Percentiles rank a stretch among this genome's conserved stretches.
phyloP scores from a whole-genome alignment of 2,797 vertebrate genomes.

The Cynodonichthys magdalenae region DNA sequence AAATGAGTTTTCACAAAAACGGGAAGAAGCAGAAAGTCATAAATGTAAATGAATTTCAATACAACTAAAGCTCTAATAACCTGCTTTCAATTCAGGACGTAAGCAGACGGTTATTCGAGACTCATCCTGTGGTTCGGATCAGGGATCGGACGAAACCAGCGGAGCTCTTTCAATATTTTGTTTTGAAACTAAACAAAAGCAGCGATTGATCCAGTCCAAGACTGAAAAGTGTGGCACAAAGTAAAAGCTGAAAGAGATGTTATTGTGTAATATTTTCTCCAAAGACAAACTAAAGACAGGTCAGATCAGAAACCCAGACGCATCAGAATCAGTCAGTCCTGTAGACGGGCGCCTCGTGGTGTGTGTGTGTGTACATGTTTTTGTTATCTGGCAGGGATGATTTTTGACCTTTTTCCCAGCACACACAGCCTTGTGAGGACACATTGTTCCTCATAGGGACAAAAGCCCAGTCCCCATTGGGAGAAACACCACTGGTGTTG shows the following conservation, averaged over 20 bases:
- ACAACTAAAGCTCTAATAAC: slow-evolving; percentile 26
- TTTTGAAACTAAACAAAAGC: slow-evolving; percentile 54
- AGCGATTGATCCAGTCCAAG: slow-evolving; percentile 47
- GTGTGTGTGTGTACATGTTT: no score
- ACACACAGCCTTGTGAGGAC: no score
- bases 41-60: slow-evolving; percentile 45
- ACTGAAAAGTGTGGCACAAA: slow-evolving; percentile 38
- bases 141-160: slow-evolving; percentile 21
- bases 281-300: slow-evolving; percentile 18
- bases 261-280: slow-evolving; percentile 48
- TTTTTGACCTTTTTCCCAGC: no score
- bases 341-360: slow-evolving; percentile 13
- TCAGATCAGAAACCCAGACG: slow-evolving; percentile 17
- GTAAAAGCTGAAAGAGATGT: slow-evolving; percentile 35
- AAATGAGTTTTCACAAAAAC: slow-evolving; percentile 49
- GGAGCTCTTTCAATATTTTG: slow-evolving; percentile 36
- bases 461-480: no score
- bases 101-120: slow-evolving; percentile 33
- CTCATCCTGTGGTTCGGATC: slow-evolving; percentile 17
- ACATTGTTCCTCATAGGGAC: no score
- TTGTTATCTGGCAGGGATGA: no score
- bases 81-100: slow-evolving; percentile 14
- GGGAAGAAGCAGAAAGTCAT: slow-evolving; percentile 35
- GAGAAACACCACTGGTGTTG: no score
- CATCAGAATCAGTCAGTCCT: slow-evolving; percentile 9